These are phyloP conservation scores for Pristionchus japonicus DNA, from an alignment of 2,888 invertebrate species.

Conservation along the genomic window DNA sequence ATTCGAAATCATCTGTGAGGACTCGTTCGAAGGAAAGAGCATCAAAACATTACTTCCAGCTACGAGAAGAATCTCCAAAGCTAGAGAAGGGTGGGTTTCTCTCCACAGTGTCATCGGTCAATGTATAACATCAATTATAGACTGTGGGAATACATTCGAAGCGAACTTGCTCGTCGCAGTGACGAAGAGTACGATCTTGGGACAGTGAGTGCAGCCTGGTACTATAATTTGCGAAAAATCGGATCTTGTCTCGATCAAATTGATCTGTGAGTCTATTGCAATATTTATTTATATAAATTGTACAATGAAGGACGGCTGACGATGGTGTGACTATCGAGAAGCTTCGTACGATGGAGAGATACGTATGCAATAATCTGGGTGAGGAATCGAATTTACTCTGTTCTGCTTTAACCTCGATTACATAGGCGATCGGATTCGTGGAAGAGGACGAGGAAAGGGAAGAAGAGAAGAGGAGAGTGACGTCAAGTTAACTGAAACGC, in stretches of 20 bases:
- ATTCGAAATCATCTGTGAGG: conserved; percentile 23
- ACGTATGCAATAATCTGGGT: neutral
- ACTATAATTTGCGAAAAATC: neutral
- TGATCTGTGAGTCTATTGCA: neutral
- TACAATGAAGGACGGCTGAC: neutral
- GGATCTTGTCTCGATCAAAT: conserved; percentile 13
- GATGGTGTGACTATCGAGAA: neutral
- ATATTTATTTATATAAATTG: neutral
- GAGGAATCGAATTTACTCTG: neutral
- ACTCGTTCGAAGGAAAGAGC: conserved; percentile 1
- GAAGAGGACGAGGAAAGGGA: neutral
- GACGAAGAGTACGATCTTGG: neutral
- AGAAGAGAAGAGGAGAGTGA: neutral
- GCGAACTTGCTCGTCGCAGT: neutral
- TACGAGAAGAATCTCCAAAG: neutral
- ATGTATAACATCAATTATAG: neutral
- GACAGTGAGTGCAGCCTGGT: neutral
- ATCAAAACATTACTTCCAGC: neutral
- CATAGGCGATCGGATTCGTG: neutral
- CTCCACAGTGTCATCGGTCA: neutral
- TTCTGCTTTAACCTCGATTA: neutral
- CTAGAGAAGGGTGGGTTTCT: neutral
- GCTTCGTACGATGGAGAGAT: neutral
- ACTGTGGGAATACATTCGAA: conserved; percentile 27
- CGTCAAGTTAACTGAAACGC: neutral